Evolutionary conservation across 2,888 invertebrate genomes (phyloP), one percentile per base, ranked within the genome.

Genomic region (Cabera pusaria): DNA sequence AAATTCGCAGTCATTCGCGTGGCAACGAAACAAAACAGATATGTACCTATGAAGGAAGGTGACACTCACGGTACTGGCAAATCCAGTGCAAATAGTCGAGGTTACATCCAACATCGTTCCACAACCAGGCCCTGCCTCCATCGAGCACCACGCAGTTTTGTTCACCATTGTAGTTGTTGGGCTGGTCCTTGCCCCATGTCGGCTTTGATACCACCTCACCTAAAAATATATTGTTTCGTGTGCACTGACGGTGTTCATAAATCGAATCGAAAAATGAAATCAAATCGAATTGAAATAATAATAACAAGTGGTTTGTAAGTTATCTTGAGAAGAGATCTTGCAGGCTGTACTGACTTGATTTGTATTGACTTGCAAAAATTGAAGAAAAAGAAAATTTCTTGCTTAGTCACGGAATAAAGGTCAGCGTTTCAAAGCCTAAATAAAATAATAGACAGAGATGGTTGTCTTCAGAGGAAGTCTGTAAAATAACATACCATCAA

Each of bases 21-120:
- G 64, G 56, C 56, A 57, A 8, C 52, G 55, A 49, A 75, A 73
- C 67, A 74, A 75, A 75, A 66, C 69, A 56, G 81, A 85, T 85
- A 88, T 83, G 76, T 87, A 87, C 86, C 85, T 86, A 87, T 80
- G 29, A 20, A 46, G 16, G 59, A 64, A 78, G 59, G 55, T 60
- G 84, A 85, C 82, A 92, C 94, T 93, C 88, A 96, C 96, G 92
- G 90, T 95, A 94, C 85, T 97, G 96, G 83, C 97, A 97, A 67
- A 97, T 95, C 94, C 97, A 97, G 80, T 96, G 96, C 37, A 97
- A 90, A 66, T 97, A 97, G 82, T 97, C 97, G 40, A 97, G 91
- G 77, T 97, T 97, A 73, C 97, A 97, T 31, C 97, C 97, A 10
- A 97, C 97, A 77, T 97, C 97, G 75, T 97, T 97, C 97, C 97